phyloP scores from a whole-genome alignment of 2,113 vertebrate species.

The Alces alces region DNA sequence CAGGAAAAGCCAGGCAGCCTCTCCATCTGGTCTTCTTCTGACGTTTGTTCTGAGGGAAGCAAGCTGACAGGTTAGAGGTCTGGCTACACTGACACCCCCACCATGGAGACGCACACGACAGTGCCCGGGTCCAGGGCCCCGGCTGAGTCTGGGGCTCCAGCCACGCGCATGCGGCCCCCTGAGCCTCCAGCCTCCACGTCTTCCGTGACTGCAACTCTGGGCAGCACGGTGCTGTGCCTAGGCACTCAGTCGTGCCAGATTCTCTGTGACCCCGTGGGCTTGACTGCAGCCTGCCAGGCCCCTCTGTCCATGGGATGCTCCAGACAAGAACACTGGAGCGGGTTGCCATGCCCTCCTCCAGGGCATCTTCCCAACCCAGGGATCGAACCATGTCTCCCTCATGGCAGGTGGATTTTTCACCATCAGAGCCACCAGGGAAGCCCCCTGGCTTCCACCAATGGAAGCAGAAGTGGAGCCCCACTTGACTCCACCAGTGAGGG shows the following conservation, averaged over 20 bases:
- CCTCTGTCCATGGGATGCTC: neutral
- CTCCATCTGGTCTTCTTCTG: too few relatives aligned
- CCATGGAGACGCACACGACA: neutral
- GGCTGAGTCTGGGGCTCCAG: neutral
- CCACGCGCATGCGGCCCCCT: fast-evolving
- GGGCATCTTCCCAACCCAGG: neutral
- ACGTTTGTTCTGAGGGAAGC: neutral
- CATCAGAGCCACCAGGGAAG: neutral
- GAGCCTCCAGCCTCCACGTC: neutral
- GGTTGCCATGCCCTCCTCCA: neutral
- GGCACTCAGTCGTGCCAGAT: neutral
- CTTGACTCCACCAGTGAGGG: fast-evolving
- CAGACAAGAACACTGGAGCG: neutral
- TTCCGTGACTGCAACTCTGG: neutral
- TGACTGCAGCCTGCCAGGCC: neutral
- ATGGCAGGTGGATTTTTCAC: neutral
- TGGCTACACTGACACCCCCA: neutral
- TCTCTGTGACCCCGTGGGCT: neutral
- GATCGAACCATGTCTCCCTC: neutral
- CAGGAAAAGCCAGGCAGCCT: neutral
- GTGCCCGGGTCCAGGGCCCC: neutral
- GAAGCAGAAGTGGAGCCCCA: neutral
- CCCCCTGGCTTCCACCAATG: too few relatives aligned
- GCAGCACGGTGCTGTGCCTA: neutral
- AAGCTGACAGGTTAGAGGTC: neutral